Base-by-base conservation (phyloP, 2,888 invertebrate species). In the Cheilosia urbana region DNA sequence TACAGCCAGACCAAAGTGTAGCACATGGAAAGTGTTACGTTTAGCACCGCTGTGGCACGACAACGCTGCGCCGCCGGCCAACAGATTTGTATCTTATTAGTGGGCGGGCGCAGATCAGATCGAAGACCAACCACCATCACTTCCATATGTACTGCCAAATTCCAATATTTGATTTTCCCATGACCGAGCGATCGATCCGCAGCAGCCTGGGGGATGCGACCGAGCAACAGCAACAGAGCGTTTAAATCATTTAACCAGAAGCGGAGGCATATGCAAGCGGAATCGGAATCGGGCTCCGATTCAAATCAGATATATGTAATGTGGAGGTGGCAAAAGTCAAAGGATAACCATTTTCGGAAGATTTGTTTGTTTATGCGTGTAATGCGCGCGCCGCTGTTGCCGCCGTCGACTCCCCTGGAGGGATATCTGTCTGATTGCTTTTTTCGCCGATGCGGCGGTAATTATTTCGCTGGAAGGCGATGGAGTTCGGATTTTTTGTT, bases 31-130 rank as follows among this genome's bases (percentile, higher is more conserved):
- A 73, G 73, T 66, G 79, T 79, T 73, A 53, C 53, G 34, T 63
- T 78, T 78, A 63, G 53, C 78, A 78, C 78, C 49, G 24, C 13
- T 51, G 58, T 21, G 21, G 68, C 42, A 57, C 13, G 69, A 69
- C 34, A 60, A 51, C 19, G 30, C 15, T 17, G 27, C 40, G 49
- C 60, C 72, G 63, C 34, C 60, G 76, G 76, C 63, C 34, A 49
- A 75, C 55, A 62, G 75, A 75, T 80, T 75, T 75, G 75, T 75
- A 80, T 80, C 80, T 80, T 80, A 75, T 79, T 75, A 80, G 80
- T 80, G 75, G 80, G 80, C 75, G 80, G 66, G 51, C 24, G 51
- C 24, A 62, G 66, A 80, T 80, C 24, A 62, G 66, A 80, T 80
- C 51, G 73, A 73, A 73, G 62, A 73, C 58, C 66, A 66, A 73